phyloP scores from a whole-genome alignment of 2,888 invertebrate species.

The Stenodera caucasica region DNA sequence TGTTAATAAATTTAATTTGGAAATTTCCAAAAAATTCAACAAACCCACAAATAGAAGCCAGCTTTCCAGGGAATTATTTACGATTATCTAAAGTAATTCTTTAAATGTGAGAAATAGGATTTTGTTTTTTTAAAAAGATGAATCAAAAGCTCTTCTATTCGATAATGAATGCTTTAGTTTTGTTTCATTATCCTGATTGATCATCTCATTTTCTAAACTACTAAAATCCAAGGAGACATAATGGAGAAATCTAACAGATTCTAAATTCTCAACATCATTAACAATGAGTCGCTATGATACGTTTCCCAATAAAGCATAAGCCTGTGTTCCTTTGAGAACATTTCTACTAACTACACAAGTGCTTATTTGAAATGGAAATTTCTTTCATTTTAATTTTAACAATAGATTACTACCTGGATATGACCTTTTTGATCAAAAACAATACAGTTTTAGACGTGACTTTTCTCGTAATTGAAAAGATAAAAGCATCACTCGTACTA shows the following conservation, averaged over 20 bases:
- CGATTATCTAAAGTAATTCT: not conserved
- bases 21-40: not conserved
- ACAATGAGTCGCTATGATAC: not conserved
- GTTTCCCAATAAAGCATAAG: not conserved
- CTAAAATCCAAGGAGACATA: not conserved
- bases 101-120: too few species aligned
- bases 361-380: not conserved
- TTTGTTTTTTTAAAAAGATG: too few species aligned
- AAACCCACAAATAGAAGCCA: not conserved
- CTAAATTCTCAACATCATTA: not conserved
- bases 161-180: too few species aligned
- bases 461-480: too few species aligned
- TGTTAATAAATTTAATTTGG: conserved; percentile 7
- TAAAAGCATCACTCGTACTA: too few species aligned
- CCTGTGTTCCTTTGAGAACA: not conserved
- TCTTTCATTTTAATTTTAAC: too few species aligned
- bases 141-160: too few species aligned
- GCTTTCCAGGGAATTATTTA: not conserved
- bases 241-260: not conserved
- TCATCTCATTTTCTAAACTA: not conserved
- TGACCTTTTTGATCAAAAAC: too few species aligned
- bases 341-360: not conserved
- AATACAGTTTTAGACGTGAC: too few species aligned
- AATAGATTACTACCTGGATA: too few species aligned
- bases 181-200: not conserved